phyloP scores from a whole-genome alignment of 2,888 invertebrate species.

The Lasioglossum malachurum region DNA sequence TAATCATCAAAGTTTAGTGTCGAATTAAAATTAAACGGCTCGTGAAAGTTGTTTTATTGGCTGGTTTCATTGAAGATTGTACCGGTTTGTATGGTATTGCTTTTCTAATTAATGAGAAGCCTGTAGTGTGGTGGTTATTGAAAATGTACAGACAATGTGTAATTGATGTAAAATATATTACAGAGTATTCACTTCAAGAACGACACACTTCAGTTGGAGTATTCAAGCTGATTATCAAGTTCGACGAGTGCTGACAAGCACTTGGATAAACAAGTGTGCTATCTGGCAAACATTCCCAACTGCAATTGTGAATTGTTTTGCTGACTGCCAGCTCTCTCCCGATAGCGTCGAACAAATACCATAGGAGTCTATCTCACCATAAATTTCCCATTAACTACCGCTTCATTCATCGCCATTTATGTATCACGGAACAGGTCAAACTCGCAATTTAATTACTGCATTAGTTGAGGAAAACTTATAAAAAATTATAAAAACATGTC shows the following conservation, averaged over 20 bases:
- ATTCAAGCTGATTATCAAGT: conserved; percentile 4
- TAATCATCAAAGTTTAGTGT: too few species aligned
- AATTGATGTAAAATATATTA: neutral
- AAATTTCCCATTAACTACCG: too few species aligned
- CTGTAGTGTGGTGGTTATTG: too few species aligned
- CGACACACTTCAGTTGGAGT: neutral
- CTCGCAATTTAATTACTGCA: neutral
- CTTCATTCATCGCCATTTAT: neutral
- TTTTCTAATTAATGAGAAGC: too few species aligned
- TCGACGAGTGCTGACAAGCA: conserved; percentile 9
- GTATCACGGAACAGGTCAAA: neutral
- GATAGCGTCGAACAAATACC: neutral
- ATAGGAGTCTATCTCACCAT: neutral
- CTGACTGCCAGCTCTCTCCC: neutral
- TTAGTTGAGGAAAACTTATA: neutral
- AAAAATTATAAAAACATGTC: too few species aligned
- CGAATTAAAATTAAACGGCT: too few species aligned
- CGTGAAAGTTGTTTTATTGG: too few species aligned
- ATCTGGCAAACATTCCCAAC: conserved; percentile 5
- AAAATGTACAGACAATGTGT: neutral
- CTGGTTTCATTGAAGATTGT: too few species aligned
- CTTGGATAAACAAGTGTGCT: neutral
- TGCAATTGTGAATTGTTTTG: neutral
- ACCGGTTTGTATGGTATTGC: too few species aligned
- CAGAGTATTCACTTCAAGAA: neutral